Conservation (phyloP, 1,140 invertebrate genomes). For the Eciton burchellii region DNA sequence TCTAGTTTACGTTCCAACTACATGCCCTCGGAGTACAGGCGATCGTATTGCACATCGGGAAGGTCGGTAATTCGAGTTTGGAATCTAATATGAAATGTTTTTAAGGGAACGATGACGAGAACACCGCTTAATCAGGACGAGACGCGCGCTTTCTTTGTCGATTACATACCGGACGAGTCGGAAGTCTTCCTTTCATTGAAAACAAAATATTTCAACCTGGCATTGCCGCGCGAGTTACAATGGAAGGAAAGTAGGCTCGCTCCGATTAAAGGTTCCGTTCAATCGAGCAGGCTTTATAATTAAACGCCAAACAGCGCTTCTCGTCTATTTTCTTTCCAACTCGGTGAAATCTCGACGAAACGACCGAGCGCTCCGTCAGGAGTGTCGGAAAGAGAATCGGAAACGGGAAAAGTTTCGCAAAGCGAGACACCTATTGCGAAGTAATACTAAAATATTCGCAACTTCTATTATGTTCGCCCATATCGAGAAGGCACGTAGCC, state of each 20-base stretch:
- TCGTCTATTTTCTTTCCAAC: background rate
- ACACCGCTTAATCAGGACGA: too few species aligned
- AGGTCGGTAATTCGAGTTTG: conserved; percentile 54
- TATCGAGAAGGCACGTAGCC: conserved; percentile 18
- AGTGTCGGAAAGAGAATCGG: background rate
- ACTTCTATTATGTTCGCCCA: background rate
- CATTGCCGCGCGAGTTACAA: conserved; percentile 1
- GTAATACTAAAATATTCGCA: background rate
- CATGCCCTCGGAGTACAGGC: conserved; percentile 67
- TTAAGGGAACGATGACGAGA: too few species aligned
- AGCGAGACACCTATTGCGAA: background rate
- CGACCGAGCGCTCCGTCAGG: conserved; percentile 2
- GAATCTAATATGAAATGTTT: too few species aligned
- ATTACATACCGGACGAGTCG: too few species aligned
- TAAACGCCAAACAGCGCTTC: conserved; percentile 18
- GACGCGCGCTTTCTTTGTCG: too few species aligned
- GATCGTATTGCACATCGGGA: conserved; percentile 66
- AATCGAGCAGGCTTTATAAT: conserved; percentile 8
- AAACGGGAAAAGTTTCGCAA: background rate
- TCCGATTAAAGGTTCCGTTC: conserved; percentile 4
- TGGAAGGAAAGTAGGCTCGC: conserved; percentile 18
- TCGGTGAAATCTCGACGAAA: conserved; percentile 3
- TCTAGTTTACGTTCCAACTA: conserved; percentile 60
- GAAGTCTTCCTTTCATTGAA: too few species aligned
- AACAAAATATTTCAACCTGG: background rate